phyloP scores from a whole-genome alignment of 2,113 vertebrate genomes.

The Toxotes chatareus region DNA sequence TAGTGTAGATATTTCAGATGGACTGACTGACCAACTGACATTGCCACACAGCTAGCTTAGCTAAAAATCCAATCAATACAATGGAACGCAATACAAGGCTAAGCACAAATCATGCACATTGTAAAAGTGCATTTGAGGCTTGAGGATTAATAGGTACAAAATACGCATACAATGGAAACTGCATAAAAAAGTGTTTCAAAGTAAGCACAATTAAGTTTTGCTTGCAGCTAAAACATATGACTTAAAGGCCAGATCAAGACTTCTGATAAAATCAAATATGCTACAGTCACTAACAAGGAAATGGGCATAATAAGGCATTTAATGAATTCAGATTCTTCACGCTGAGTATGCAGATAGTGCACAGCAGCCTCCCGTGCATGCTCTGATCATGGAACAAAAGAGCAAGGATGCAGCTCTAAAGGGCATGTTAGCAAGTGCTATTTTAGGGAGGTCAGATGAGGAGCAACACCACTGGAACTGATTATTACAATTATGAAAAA shows the following conservation, averaged over 20 bases:
- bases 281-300: constrained; percentile 28
- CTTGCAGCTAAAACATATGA: constrained; percentile 6
- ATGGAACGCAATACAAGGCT: background rate
- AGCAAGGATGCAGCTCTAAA: constrained; percentile 32
- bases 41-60: background rate
- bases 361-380: background rate
- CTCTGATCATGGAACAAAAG: constrained; percentile 26
- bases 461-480: constrained; percentile 40
- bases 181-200: constrained; percentile 2
- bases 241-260: constrained; percentile 33
- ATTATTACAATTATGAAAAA: constrained; percentile 68
- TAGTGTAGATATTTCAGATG: background rate
- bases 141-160: background rate
- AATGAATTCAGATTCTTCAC: constrained; percentile 41
- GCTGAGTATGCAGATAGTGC: constrained; percentile 8
- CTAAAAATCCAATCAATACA: background rate
- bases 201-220: background rate
- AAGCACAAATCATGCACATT: background rate
- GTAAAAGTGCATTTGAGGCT: background rate
- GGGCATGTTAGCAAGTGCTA: constrained; percentile 33
- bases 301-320: constrained; percentile 36
- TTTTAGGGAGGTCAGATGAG: constrained; percentile 49
- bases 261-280: constrained; percentile 38
- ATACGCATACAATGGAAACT: background rate
- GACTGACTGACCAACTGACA: background rate